Base-by-base conservation (phyloP, 2,888 invertebrate genomes). In the Phaedon cochleariae region DNA sequence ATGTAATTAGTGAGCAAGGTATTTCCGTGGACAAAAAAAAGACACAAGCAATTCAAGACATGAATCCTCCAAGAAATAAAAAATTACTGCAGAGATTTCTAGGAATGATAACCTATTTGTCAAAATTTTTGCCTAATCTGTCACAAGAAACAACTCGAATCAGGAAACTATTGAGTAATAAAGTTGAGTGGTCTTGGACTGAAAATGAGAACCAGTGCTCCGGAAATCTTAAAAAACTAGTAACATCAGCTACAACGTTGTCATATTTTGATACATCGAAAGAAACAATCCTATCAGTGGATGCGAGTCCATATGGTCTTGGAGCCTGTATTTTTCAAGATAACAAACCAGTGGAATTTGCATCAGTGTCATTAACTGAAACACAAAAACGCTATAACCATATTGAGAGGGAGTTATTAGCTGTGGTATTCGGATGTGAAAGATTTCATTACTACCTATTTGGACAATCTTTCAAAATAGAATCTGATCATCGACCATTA, bases 381-480 rank as follows among this genome's bases (percentile, higher is more conserved):
- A 57, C 58, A 6, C 4, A 45, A 41, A 12, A 57, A 57, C 17
- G 58, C 1, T 45, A 57, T 20, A 57, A 57, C 18, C 58, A 57
- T 21, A 57, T 57, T 21, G 45, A 57, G 12, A 57, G 41, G 17
- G 58, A 58, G n/a, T 26, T 52, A 41, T 31, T 76, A 5, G 73
- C 74, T 9, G 63, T 76, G 7, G 72, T 73, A 10, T 74, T 62
- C 65, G 76, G 72, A 15, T 74, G 74, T 63, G 65, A 72, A 45
- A 31, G 62, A 31, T 73, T 74, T 45, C 48, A 66, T 45, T 69
- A 69, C 57, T 74, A 70, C 34, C 26, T 73, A 18, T 69, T 37
- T 69, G 66, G 65, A 48, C 34, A 17, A 22, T 26, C 55, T 17
- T 71, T 72, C 60, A 17, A 48, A 34, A 22, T 64, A 29, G 62